phyloP scores from a whole-genome alignment of 2,797 vertebrate species.

The Apogon hyalosoma region DNA sequence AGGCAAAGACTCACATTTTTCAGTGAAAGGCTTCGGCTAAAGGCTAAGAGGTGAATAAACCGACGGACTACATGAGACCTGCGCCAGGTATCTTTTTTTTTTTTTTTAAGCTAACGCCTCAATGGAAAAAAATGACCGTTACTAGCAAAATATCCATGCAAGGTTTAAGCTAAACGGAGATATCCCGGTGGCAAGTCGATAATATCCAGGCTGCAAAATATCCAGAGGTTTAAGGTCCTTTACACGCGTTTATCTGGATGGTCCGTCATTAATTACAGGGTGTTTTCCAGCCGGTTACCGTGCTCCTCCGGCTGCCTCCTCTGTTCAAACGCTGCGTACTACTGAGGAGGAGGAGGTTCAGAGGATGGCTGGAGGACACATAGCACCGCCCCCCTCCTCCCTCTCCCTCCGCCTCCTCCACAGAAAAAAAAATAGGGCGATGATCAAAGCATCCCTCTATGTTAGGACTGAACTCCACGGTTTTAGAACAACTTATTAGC shows the following conservation, averaged over 20 bases:
- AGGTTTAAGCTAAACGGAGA: conserved; percentile 4
- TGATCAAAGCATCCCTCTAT: conserved; percentile 29
- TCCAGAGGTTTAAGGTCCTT: conserved; percentile 29
- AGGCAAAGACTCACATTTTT: conserved; percentile 64
- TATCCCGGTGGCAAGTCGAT: conserved; percentile 25
- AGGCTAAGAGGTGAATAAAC: neutral
- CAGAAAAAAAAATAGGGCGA: conserved; percentile 63
- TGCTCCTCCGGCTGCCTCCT: conserved; percentile 7
- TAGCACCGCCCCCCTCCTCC: conserved; percentile 66
- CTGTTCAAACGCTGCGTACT: conserved; percentile 50
- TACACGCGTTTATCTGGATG: neutral
- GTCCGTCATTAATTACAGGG: conserved; percentile 10
- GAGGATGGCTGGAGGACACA: conserved; percentile 70
- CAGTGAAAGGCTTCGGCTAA: neutral
- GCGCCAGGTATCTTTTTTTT: conserved; percentile 36
- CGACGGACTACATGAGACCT: conserved; percentile 27
- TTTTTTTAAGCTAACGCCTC: conserved; percentile 6
- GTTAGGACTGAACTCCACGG: neutral
- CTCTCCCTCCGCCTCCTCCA: conserved; percentile 65
- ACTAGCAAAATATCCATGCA: conserved; percentile 16
- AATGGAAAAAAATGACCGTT: conserved; percentile 20
- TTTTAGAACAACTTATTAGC: too few species aligned
- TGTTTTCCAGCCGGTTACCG: conserved; percentile 3
- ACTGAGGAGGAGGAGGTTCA: conserved; percentile 34
- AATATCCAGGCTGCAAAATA: conserved; percentile 35